Evolutionary conservation across 2,888 invertebrate species (phyloP).

Genomic region (Iphiclides podalirius): DNA sequence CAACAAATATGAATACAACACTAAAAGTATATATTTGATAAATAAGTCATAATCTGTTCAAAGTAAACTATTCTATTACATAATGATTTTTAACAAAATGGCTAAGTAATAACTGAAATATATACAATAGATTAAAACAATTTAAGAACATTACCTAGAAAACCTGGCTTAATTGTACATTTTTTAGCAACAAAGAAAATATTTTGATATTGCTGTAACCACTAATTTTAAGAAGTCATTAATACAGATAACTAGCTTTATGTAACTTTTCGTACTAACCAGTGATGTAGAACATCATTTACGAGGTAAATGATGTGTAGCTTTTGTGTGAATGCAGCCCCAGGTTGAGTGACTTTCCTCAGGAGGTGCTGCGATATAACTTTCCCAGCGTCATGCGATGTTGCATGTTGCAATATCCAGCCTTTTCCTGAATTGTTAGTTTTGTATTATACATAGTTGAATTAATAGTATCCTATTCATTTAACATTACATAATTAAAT

Average conservation of each 20-base stretch:
- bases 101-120: not conserved
- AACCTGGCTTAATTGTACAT: not conserved
- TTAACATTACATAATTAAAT: not conserved
- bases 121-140: not conserved
- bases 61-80: not conserved
- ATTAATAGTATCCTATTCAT: not conserved
- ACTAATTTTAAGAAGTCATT: constrained; percentile 6
- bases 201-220: constrained; percentile 3
- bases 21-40: constrained; percentile 12
- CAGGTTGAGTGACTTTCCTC: constrained; percentile 86
- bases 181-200: constrained; percentile 16
- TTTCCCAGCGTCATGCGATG: constrained; percentile 89
- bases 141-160: not conserved
- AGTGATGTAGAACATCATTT: constrained; percentile 98
- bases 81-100: not conserved
- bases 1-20: constrained; percentile 26
- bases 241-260: not conserved
- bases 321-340: constrained; percentile 92
- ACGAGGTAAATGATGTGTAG: constrained; percentile 99
- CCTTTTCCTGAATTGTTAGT: constrained; percentile 84
- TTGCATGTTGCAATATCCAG: constrained; percentile 97
- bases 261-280: constrained; percentile 82
- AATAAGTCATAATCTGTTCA: not conserved
- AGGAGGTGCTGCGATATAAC: constrained; percentile 94
- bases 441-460: too few species aligned